phyloP scores from a whole-genome alignment of 2,888 invertebrate species.

The Unio pictorum region DNA sequence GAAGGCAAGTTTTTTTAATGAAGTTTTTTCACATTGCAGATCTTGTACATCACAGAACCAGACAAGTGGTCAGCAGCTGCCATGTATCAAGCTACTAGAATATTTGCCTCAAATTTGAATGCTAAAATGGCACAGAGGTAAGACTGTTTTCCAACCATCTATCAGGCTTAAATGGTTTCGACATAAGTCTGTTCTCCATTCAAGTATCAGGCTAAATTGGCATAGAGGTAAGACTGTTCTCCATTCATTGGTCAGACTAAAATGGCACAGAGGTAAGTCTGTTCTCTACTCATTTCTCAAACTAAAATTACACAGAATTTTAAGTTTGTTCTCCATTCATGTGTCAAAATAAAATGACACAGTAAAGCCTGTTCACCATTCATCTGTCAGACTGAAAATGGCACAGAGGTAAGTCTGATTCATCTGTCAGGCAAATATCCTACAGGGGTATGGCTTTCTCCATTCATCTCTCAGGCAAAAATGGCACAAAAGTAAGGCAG shows the following conservation, averaged over 20 bases:
- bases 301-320: neutral
- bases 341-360: neutral
- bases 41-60: slow-evolving; percentile 80
- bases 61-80: slow-evolving; percentile 98
- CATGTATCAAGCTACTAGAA: slow-evolving; percentile 95
- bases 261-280: neutral
- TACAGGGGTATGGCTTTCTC: too few species aligned
- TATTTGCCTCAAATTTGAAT: slow-evolving; percentile 97
- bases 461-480: too few species aligned
- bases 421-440: too few species aligned
- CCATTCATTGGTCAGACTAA: neutral
- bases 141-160: neutral
- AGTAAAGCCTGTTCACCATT: neutral
- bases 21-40: slow-evolving; percentile 54
- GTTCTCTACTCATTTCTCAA: neutral
- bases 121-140: slow-evolving; percentile 94
- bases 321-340: neutral
- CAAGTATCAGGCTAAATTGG: neutral
- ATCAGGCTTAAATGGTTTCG: neutral
- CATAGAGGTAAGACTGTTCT: neutral
- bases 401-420: too few species aligned
- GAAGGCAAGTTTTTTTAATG: too few species aligned
- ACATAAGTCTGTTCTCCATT: neutral
- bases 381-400: neutral
- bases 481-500: too few species aligned